Evolutionary conservation across 92 coral and sea anemone species (phyloP).

Genomic region (Porites evermanni): DNA sequence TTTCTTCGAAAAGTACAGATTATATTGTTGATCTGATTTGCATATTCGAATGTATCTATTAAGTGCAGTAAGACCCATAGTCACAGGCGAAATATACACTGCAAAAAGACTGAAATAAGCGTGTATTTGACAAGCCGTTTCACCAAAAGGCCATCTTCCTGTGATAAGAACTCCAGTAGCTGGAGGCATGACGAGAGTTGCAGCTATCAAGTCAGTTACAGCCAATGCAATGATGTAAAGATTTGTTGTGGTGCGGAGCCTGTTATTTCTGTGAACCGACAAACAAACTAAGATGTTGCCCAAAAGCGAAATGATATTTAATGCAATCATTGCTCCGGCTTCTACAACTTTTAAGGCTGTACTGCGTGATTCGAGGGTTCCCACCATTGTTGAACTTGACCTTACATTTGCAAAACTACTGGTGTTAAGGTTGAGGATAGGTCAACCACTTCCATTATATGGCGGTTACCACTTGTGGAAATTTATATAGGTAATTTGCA

Average conservation of each 20-base stretch:
- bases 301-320: not conserved
- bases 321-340: not conserved
- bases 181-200: not conserved
- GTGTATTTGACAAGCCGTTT: not conserved
- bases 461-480: no score
- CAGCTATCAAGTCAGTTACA: not conserved
- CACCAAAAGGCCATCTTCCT: not conserved
- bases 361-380: not conserved
- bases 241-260: not conserved
- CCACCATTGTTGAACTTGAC: not conserved
- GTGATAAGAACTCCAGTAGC: not conserved
- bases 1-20: not conserved
- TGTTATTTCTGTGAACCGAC: not conserved
- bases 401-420: no score
- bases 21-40: not conserved
- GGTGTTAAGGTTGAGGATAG: no score
- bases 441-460: no score
- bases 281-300: not conserved
- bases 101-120: not conserved
- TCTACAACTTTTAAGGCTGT: not conserved
- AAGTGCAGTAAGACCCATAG: constrained; percentile 2
- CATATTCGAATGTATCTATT: not conserved
- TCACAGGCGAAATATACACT: not conserved
- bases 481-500: no score
- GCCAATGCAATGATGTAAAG: constrained; percentile 1